Evolutionary conservation across 2,113 vertebrate genomes (phyloP), one percentile per base, ranked within the genome.

Genomic region (Vanacampus margaritifer): DNA sequence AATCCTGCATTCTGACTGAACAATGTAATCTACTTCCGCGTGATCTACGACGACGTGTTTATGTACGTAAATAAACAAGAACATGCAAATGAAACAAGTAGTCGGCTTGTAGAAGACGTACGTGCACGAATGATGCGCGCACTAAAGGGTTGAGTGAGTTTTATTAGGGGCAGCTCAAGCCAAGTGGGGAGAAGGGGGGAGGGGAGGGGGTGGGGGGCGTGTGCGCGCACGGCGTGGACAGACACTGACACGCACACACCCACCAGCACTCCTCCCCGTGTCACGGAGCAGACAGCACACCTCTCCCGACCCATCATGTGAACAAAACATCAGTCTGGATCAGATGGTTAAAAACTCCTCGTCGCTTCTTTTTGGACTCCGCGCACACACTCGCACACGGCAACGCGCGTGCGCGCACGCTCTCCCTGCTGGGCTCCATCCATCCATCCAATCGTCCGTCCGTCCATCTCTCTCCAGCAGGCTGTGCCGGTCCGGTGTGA

Each of bases 251-350:
- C 75, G 66, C 74, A 32, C 8, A 75, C 75, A 75, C 73, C 84
- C 67, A 39, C 76, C 76, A 66, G 16, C 65, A 54, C 62, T 64
- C 26, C 64, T 45, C 75, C 75, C 58, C 74, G 69, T 68, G 71
- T 71, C 71, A 72, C 45, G 63, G 56, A 79, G 75, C 77, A 80
- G 77, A 85, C 65, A 72, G 72, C 73, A 61, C 78, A 56, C 82
- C 71, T 72, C 80, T 72, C 74, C 64, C 69, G 41, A 69, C 65
- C 84, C 85, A 90, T 84, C 74, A 90, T 91, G 89, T 91, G 85
- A 91, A 71, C 70, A 68, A 39, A 61, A 72, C 67, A 67, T 61
- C 74, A 71, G 77, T 71, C 56, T 69, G 73, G 69, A 58, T 85
- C 84, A 83, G 81, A 85, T 85, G 84, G 80, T 80, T 19, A 54